A percentile compares a stretch with the other conserved stretches of the same genome.
Conservation (phyloP, 2,113 vertebrate species). For the Myotis brandtii region DNA sequence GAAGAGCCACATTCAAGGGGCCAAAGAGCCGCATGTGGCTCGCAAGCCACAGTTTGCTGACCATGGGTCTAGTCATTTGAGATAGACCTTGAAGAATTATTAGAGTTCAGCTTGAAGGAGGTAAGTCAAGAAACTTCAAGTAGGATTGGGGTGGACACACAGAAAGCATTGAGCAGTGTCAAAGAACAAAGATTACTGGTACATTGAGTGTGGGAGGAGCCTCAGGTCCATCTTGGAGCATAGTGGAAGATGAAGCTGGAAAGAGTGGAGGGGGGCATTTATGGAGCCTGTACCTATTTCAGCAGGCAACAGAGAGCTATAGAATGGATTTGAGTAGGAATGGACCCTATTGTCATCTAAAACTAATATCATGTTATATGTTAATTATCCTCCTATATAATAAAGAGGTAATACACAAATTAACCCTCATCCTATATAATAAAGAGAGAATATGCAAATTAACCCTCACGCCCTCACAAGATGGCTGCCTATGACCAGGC, state of each 20-base stretch:
- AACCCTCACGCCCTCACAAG: too few relatives aligned
- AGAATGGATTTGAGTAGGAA: neutral
- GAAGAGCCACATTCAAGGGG: too few relatives aligned
- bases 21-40: too few relatives aligned
- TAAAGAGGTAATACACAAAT: too few relatives aligned
- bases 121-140: neutral
- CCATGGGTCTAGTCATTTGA: neutral
- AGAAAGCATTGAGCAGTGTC: neutral
- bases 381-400: neutral
- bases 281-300: neutral
- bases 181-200: neutral
- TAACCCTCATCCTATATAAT: too few relatives aligned
- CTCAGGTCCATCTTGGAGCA: neutral
- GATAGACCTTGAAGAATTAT: neutral
- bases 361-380: neutral
- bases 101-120: neutral
- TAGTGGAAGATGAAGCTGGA: neutral
- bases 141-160: neutral
- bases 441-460: too few relatives aligned
- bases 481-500: too few relatives aligned
- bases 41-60: too few relatives aligned
- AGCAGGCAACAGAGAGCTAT: constrained; percentile 4
- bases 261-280: neutral
- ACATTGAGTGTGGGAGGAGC: neutral
- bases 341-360: neutral